A percentile compares a stretch with the other conserved stretches of the same genome.
These are phyloP conservation scores for Pocillopora grandis DNA, from an alignment of 92 coral and sea anemone species.

Conservation along the genomic window DNA sequence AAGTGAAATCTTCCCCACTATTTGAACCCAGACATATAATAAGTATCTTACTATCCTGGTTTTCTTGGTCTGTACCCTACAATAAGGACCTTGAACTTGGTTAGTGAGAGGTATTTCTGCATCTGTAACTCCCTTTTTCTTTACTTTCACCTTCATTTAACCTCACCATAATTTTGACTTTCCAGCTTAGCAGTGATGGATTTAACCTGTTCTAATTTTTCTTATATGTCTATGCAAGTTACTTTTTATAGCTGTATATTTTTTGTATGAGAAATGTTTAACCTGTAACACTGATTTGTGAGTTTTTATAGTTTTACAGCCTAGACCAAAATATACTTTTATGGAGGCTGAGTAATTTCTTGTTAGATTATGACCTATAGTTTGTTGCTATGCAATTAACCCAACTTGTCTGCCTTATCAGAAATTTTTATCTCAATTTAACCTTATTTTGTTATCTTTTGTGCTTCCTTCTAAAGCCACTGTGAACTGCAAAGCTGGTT, in stretches of 20 bases:
- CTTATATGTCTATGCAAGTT: slow-evolving; percentile 12
- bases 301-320: background rate
- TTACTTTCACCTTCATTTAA: background rate
- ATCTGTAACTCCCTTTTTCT: slow-evolving; percentile 17
- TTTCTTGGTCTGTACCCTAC: no score
- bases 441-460: no score
- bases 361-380: background rate
- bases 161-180: slow-evolving; percentile 9
- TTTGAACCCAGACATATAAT: background rate
- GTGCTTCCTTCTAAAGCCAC: no score
- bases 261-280: background rate
- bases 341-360: background rate
- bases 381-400: background rate
- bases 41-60: background rate
- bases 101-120: background rate
- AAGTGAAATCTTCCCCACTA: no score
- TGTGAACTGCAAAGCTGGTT: no score
- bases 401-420: background rate
- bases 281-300: slow-evolving; percentile 7
- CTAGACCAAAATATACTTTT: no score
- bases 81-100: no score
- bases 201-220: slow-evolving; percentile 57
- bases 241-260: background rate
- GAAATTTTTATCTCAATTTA: no score
- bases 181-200: slow-evolving; percentile 95